Evolutionary conservation across 1,140 invertebrate genomes (phyloP).

Genomic region (Pogonognathellus flavescens): DNA sequence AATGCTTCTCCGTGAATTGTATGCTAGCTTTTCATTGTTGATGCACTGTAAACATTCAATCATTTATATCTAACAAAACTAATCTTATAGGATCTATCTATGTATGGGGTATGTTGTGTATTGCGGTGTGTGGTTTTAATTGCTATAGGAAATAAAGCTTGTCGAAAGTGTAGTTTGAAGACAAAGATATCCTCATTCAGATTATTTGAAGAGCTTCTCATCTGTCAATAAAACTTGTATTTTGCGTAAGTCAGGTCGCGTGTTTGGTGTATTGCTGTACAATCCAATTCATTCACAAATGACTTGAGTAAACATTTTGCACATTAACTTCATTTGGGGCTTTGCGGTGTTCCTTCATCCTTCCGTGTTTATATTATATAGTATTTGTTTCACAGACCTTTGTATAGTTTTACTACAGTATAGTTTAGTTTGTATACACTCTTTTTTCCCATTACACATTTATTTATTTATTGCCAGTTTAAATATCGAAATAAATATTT

Average conservation of each 20-base stretch:
- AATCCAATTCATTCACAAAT: conserved; percentile 52
- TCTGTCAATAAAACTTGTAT: conserved; percentile 29
- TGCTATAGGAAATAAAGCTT: not conserved
- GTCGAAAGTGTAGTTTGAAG: not conserved
- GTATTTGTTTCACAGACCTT: not conserved
- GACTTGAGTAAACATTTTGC: conserved; percentile 45
- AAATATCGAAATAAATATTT: no score
- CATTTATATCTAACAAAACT: no score
- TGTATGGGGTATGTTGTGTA: no score
- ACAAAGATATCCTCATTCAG: conserved; percentile 22
- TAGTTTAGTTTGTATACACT: no score
- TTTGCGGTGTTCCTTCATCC: not conserved
- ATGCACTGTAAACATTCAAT: no score
- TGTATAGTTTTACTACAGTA: no score
- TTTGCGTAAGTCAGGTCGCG: conserved; percentile 46
- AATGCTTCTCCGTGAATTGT: no score
- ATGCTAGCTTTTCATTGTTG: no score
- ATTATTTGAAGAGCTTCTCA: conserved; percentile 29
- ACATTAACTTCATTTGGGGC: conserved; percentile 2
- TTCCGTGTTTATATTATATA: not conserved
- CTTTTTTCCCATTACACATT: no score
- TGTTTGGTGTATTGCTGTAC: conserved; percentile 36
- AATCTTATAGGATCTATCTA: no score
- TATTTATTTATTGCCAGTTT: no score
- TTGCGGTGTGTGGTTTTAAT: not conserved